Base-by-base conservation (phyloP, 2,797 vertebrate genomes). In the Eleutherodactylus coqui region DNA sequence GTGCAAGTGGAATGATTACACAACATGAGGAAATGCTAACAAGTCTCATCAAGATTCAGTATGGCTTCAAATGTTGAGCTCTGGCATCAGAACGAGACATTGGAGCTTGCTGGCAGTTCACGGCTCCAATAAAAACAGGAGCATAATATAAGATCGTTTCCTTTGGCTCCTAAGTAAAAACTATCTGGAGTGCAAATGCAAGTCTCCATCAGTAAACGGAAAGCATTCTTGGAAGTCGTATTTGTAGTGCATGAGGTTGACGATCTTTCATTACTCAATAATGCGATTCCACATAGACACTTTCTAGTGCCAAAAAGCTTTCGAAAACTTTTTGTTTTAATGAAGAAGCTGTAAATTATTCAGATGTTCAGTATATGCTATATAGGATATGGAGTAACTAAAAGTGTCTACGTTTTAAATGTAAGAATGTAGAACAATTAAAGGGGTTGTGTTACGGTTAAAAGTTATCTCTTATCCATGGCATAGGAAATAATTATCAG, bases 21-120 rank as follows among this genome's bases (percentile, higher is more conserved):
- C 79, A 76, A 60, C 27, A 58, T 69, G 10, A 47, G 72, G 67
- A 82, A 75, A 76, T 77, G 73, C 58, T 77, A 45, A 62, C 55
- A 86, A 47, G n/a, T 36, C 21, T 77, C 55, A 38, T 86, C 79
- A 55, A 77, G 64, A 82, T 78, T 86, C 45, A 32, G 13, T 17
- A 17, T 76, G 58, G 49, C 45, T 82, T 83, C 19, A 36, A 47
- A 70, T 10, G 41, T 70, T 86, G 62, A 45, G 73, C 53, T 70
- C 43, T 86, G 85, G 82, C 82, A 80, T n/a, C n/a, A 79, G 62
- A 84, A 87, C 36, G 86, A 87, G 82, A 87, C 76, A 80, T 67
- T 84, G 86, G 70, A 87, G 53, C 43, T 79, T 75, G 53, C 55
- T 84, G 82, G 69, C 86, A 84, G 64, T 79, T 72, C 27, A 32